Evolutionary conservation across 2,888 invertebrate genomes (phyloP), one percentile per base, ranked within the genome.

Genomic region (Patella caerulea): DNA sequence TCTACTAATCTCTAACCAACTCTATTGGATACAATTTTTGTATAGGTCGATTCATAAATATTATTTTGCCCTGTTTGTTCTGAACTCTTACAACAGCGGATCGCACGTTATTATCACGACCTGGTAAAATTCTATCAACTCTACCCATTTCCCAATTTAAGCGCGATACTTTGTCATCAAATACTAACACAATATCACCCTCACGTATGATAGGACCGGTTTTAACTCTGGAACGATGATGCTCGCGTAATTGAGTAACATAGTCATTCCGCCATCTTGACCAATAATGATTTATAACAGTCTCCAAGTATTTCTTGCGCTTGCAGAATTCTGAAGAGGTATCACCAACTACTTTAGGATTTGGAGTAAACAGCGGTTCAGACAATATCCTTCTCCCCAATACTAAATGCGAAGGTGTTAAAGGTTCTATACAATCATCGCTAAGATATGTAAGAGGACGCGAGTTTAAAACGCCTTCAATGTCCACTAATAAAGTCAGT

Each of bases 71-170:
- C 24, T 24, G 24, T 24, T 24, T 24, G 24, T 24, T 24, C 24
- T 24, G 24, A 24, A 24, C 24, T 24, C 24, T 24, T 24, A 24
- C 24, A 24, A 24, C 24, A 24, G 24, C 24, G 24, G 24, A 24
- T 24, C 24, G 24, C 24, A 24, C 24, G 24, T 24, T 24, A 24
- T 24, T 59, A 59, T 59, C 59, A 14, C 59, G 59, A 17, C 59
- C 59, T 59, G 17, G 59, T 59, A 59, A 59, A 14, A 19, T 59
- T 17, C 17, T 59, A 17, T n/a, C 5, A 14, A 59, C n/a, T n/a
- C n/a, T n/a, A n/a, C n/a, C n/a, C n/a, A 11, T 59, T 59, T 59
- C 59, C 59, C 59, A 59, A 59, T 59, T 59, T 59, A 59, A 59
- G 14, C 59, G 17, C 24, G 24, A 24, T 24, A 24, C 24, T 24